These are phyloP conservation scores for Bubalus kerabau DNA, from an alignment of 2,113 vertebrate species.

Conservation along the genomic window DNA sequence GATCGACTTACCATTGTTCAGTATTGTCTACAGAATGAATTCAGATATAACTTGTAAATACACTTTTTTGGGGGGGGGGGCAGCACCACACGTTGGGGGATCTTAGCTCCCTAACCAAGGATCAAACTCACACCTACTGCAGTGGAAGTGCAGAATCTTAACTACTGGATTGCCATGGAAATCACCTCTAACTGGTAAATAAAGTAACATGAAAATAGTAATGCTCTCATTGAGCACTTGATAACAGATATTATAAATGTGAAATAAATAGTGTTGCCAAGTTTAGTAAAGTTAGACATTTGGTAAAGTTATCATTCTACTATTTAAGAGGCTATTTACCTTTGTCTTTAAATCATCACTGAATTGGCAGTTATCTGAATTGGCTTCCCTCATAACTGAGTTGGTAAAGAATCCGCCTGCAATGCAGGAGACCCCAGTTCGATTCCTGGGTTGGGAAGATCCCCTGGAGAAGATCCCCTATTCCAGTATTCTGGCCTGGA, in stretches of 20 bases:
- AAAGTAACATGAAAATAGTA: slow-evolving; percentile 10
- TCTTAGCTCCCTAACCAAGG: not conserved
- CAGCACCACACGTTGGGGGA: not conserved
- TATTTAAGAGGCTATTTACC: not conserved
- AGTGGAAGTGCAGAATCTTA: not conserved
- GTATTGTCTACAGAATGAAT: not conserved
- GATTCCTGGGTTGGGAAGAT: not conserved
- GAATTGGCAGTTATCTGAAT: not conserved
- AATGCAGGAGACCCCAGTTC: not conserved
- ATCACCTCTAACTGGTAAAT: not conserved
- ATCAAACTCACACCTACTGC: not conserved
- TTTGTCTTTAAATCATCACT: not conserved
- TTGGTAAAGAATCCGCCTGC: not conserved
- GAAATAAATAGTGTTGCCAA: not conserved
- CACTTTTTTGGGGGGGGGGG: rapidly evolving
- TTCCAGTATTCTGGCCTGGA: not conserved
- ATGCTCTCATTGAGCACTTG: not conserved
- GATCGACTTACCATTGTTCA: not conserved
- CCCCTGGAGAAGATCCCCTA: not conserved
- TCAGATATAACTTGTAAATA: not conserved
- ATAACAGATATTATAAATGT: not conserved
- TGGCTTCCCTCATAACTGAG: not conserved
- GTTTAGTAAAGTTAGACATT: not conserved
- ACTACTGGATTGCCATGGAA: not conserved
- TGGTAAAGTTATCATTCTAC: not conserved